These are phyloP conservation scores for Aspiorhynchus laticeps DNA, from an alignment of 2,113 vertebrate species.

Conservation along the genomic window DNA sequence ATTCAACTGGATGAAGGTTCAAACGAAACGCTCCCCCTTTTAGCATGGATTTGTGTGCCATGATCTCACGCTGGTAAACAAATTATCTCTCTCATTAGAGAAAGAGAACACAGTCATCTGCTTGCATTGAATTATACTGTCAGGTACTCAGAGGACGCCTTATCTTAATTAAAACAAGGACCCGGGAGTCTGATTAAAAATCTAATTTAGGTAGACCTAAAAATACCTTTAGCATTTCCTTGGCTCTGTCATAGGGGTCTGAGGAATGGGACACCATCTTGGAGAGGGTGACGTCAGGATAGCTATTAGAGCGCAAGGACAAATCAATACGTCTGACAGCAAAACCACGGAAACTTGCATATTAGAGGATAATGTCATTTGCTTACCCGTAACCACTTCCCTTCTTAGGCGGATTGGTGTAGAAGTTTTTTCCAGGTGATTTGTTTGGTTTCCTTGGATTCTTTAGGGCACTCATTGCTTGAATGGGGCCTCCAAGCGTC, in stretches of 20 bases:
- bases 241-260: conserved; percentile 75
- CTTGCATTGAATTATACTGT: conserved; percentile 11
- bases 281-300: conserved; percentile 83
- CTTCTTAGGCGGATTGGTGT: conserved; percentile 84
- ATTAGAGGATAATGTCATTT: neutral
- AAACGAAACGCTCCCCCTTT: conserved; percentile 82
- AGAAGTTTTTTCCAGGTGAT: conserved; percentile 82
- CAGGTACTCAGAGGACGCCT: neutral
- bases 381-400: conserved; percentile 87
- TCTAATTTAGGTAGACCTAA: conserved; percentile 9
- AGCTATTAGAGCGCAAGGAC: conserved; percentile 71
- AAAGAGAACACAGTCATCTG: conserved; percentile 23
- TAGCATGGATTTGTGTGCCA: conserved; percentile 72
- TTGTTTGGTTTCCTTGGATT: conserved; percentile 67
- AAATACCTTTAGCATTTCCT: conserved; percentile 77
- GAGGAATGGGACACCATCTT: conserved; percentile 72
- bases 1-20: conserved; percentile 82
- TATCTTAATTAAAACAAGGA: conserved; percentile 22
- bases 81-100: conserved; percentile 7
- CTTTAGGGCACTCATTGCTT: conserved; percentile 76
- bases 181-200: neutral
- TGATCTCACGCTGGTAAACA: conserved; percentile 74
- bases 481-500: conserved; percentile 79
- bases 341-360: conserved; percentile 10
- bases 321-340: conserved; percentile 6